Evolutionary conservation across 2,888 invertebrate species (phyloP).

Genomic region (Pycnomerus fuliginosus): DNA sequence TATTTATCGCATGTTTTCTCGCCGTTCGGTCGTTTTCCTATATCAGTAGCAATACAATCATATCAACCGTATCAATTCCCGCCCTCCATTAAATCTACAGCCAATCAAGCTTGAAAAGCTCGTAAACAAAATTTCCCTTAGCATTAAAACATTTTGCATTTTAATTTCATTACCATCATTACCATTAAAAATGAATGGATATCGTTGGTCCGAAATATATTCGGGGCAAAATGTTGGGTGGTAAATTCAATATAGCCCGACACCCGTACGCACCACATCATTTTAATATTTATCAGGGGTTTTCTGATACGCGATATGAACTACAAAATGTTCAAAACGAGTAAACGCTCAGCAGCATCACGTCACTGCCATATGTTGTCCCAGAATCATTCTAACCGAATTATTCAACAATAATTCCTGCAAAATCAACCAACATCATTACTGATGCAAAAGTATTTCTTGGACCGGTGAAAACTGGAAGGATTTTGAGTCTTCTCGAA

Average conservation of each 20-base stretch:
- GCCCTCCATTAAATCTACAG: no score
- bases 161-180: neutral
- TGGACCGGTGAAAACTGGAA: no score
- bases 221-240: conserved; percentile 7
- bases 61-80: neutral
- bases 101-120: no score
- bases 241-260: conserved; percentile 10
- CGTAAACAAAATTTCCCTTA: no score
- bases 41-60: no score
- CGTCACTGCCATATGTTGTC: conserved; percentile 13
- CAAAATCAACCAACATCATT: conserved; percentile 18
- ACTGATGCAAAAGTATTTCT: no score
- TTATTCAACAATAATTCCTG: conserved; percentile 27
- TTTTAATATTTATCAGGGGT: conserved; percentile 32
- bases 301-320: conserved; percentile 28
- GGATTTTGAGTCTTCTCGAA: no score
- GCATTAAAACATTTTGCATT: neutral
- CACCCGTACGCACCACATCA: conserved; percentile 15
- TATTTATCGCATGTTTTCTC: conserved; percentile 38
- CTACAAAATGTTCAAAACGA: conserved; percentile 18
- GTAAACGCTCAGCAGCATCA: conserved; percentile 7
- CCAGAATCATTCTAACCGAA: conserved; percentile 15
- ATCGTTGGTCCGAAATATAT: conserved; percentile 6
- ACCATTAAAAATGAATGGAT: conserved; percentile 1
- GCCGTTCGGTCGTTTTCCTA: no score